Evolutionary conservation across 2,797 vertebrate species (phyloP).

Genomic region (Ctenosaura bakeri): DNA sequence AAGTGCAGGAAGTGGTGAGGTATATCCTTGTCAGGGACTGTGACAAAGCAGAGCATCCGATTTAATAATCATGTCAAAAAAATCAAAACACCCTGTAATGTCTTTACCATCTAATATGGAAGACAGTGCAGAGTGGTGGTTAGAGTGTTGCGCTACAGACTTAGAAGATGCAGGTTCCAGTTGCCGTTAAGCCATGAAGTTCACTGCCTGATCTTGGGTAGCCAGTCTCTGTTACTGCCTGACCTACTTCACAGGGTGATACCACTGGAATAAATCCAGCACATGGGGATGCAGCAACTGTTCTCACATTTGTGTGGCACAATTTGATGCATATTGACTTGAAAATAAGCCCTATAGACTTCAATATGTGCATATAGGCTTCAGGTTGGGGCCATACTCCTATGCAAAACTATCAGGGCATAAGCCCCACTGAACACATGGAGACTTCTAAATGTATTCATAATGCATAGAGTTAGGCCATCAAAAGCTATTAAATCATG

Average conservation of each 20-base stretch:
- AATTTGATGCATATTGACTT: not conserved
- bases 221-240: too few species aligned
- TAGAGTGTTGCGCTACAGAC: too few species aligned
- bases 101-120: constrained; percentile 6
- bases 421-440: not conserved
- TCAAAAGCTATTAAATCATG: not conserved
- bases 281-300: not conserved
- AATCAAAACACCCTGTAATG: not conserved
- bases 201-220: too few species aligned
- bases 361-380: not conserved
- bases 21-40: not conserved
- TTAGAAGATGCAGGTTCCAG: too few species aligned
- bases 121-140: too few species aligned
- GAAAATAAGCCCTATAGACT: not conserved
- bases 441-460: not conserved
- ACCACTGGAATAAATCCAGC: not conserved
- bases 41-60: not conserved
- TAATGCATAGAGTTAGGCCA: not conserved
- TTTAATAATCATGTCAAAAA: not conserved
- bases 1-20: not conserved
- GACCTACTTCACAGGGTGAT: too few species aligned
- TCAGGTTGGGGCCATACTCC: not conserved
- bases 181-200: too few species aligned
- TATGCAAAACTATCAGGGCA: not conserved
- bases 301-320: not conserved